Conservation (phyloP, 2,888 invertebrate species). For the Trilocha varians region DNA sequence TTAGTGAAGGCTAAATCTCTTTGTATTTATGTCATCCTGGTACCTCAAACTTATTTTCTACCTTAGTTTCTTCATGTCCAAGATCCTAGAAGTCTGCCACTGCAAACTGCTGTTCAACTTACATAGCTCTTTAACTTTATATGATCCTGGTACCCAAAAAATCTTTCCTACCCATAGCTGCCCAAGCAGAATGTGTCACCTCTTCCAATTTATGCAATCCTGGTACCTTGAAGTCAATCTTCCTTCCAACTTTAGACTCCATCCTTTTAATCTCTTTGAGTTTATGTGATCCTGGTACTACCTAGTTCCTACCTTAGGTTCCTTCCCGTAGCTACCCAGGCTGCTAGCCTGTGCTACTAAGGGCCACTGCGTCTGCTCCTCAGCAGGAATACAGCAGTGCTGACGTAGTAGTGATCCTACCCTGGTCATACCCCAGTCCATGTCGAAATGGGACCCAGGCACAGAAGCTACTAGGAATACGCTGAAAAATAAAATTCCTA, state of each 20-base stretch:
- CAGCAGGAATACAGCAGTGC: slow-evolving; percentile 71
- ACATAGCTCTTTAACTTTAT: background rate
- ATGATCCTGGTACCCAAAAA: background rate
- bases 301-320: slow-evolving; percentile 45
- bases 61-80: slow-evolving; percentile 71
- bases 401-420: slow-evolving; percentile 77
- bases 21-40: background rate
- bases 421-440: slow-evolving; percentile 76
- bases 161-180: too few species aligned
- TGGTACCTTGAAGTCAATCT: background rate
- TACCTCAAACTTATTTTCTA: slow-evolving; percentile 11
- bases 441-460: slow-evolving; percentile 84
- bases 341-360: slow-evolving; percentile 92
- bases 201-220: background rate
- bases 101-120: too few species aligned
- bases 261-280: too few species aligned
- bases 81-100: too few species aligned
- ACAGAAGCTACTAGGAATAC: slow-evolving; percentile 89
- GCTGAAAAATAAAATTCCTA: slow-evolving; percentile 50
- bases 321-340: slow-evolving; percentile 87
- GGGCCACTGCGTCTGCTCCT: slow-evolving; percentile 73
- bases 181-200: too few species aligned
- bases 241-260: background rate
- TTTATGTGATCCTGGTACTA: background rate
- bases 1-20: background rate